Evolutionary conservation across 2,113 vertebrate genomes (phyloP).

Genomic region (Oenanthe oenanthe): DNA sequence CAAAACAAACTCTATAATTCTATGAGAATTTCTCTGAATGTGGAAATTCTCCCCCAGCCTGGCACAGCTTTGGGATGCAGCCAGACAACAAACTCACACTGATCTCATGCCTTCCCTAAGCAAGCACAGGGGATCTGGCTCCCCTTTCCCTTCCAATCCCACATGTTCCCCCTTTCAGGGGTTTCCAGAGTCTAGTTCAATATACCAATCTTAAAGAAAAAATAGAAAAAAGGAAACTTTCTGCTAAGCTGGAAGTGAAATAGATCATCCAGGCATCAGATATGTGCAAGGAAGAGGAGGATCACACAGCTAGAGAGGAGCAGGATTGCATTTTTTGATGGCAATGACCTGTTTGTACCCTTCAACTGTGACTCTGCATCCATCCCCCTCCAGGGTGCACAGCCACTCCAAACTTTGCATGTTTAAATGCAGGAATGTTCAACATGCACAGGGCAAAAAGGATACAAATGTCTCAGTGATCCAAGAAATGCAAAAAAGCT

Average conservation of each 20-base stretch:
- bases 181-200: not conserved
- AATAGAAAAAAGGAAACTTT: not conserved
- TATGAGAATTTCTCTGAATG: not conserved
- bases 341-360: not conserved
- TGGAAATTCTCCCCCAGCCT: not conserved
- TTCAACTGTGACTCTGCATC: not conserved
- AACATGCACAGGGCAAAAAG: not conserved
- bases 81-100: not conserved
- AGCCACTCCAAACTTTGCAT: not conserved
- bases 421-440: not conserved
- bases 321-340: not conserved
- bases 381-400: fast-evolving
- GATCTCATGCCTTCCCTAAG: not conserved
- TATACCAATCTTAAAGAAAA: too few species aligned
- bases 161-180: not conserved
- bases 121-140: not conserved
- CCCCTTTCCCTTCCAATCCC: not conserved
- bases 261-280: not conserved
- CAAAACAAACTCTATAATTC: not conserved
- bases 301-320: fast-evolving
- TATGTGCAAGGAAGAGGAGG: not conserved
- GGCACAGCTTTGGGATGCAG: fast-evolving
- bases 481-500: conserved; percentile 11
- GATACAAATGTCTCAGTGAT: not conserved
- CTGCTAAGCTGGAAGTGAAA: not conserved